These are phyloP conservation scores for Brachyrhaphis roseni DNA, from an alignment of 2,797 vertebrate species.

Conservation along the genomic window DNA sequence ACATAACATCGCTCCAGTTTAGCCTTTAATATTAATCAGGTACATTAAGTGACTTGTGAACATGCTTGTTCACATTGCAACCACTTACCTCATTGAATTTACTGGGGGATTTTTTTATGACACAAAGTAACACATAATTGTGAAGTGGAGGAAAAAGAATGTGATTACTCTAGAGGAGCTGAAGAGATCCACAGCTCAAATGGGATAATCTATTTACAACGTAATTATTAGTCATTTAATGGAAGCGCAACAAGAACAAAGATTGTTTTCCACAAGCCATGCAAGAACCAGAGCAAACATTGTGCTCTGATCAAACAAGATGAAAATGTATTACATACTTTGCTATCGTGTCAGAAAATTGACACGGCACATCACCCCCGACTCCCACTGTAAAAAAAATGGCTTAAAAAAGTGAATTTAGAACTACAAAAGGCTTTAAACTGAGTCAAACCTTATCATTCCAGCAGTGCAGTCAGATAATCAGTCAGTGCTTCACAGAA, in stretches of 20 bases:
- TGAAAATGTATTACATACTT: neutral
- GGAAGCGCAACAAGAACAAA: neutral
- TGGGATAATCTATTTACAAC: neutral
- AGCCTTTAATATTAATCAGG: neutral
- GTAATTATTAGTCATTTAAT: neutral
- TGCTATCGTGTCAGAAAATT: neutral
- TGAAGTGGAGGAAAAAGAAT: neutral
- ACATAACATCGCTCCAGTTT: conserved; percentile 18
- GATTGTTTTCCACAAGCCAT: neutral
- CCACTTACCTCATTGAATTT: neutral
- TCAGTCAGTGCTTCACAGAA: neutral
- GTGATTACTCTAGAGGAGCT: neutral
- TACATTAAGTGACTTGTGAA: neutral
- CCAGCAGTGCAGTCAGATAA: neutral
- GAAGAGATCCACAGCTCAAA: neutral
- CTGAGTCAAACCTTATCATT: neutral
- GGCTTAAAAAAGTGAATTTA: neutral
- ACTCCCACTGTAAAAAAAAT: neutral
- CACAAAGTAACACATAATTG: neutral
- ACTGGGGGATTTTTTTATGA: neutral
- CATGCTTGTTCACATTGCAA: neutral
- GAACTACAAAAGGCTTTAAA: neutral
- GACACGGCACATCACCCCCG: neutral
- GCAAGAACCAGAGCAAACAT: neutral
- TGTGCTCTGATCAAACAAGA: neutral